Evolutionary conservation across 53 echinoderm and acorn worm genomes (phyloP).

Genomic region (Patiria pectinifera): DNA sequence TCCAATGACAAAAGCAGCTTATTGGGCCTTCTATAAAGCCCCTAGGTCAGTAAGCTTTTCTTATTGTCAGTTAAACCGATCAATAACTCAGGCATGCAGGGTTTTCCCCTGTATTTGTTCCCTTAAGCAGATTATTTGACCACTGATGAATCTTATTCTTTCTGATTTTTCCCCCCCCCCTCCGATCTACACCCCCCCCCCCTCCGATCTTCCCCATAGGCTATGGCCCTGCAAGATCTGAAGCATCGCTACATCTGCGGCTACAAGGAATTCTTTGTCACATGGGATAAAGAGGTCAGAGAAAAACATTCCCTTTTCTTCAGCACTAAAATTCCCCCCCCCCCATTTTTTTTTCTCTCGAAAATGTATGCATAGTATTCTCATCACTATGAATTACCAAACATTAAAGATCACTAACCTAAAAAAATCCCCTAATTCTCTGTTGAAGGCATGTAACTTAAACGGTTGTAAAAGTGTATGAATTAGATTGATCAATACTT

Average conservation of each 20-base stretch:
- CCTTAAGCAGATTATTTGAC: neutral
- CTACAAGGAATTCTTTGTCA: slow-evolving; percentile 98
- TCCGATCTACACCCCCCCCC: too few species aligned
- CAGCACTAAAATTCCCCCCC: neutral
- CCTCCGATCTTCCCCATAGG: slow-evolving; percentile 41
- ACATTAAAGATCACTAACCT: too few species aligned
- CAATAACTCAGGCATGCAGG: neutral
- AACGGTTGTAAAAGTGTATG: too few species aligned
- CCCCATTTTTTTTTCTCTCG: neutral
- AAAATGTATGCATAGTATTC: too few species aligned
- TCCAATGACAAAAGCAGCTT: too few species aligned
- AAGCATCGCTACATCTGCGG: slow-evolving; percentile 92
- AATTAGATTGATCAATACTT: too few species aligned
- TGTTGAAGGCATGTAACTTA: too few species aligned
- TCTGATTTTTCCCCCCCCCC: neutral
- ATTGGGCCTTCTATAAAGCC: neutral
- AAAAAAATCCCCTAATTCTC: too few species aligned
- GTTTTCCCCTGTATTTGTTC: neutral
- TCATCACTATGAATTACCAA: too few species aligned
- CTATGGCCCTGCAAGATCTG: slow-evolving; percentile 96
- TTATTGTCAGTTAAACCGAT: neutral
- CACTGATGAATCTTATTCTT: neutral
- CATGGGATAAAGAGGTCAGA: slow-evolving; percentile 98
- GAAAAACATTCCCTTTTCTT: neutral
- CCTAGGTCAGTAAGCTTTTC: neutral